phyloP scores from a whole-genome alignment of 2,888 invertebrate genomes.

The Apodemia hepburni region DNA sequence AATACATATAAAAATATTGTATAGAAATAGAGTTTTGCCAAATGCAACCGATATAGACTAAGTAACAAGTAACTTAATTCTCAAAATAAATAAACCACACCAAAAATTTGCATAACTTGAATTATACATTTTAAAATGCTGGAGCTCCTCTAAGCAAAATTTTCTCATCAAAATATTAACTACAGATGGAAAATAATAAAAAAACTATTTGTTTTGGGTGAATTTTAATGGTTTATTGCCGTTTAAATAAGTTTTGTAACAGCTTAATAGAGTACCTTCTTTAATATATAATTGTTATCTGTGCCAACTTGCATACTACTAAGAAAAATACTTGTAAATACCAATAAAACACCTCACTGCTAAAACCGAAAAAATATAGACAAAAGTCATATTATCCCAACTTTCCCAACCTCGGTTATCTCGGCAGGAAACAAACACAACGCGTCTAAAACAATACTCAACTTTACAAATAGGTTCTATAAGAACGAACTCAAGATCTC shows the following conservation, averaged over 20 bases:
- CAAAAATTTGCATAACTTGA: too few species aligned
- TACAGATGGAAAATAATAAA: not conserved
- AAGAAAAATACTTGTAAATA: slow-evolving; percentile 47
- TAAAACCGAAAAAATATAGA: slow-evolving; percentile 23
- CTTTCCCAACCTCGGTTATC: slow-evolving; percentile 56
- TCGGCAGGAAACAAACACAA: slow-evolving; percentile 58
- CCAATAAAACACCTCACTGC: slow-evolving; percentile 51
- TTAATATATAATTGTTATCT: not conserved
- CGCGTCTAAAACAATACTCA: slow-evolving; percentile 60
- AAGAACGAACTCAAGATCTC: slow-evolving; percentile 22
- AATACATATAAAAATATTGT: too few species aligned
- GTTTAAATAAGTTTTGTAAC: not conserved
- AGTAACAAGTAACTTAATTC: too few species aligned
- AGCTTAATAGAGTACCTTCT: not conserved
- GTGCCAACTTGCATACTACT: slow-evolving; percentile 33
- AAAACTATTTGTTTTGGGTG: not conserved
- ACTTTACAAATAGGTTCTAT: slow-evolving; percentile 64
- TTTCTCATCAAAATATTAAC: too few species aligned
- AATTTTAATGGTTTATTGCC: not conserved
- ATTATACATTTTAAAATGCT: too few species aligned
- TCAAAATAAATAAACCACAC: too few species aligned
- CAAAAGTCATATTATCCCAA: slow-evolving; percentile 35
- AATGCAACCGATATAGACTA: too few species aligned
- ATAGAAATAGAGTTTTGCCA: too few species aligned
- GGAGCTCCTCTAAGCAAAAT: too few species aligned